Percentiles rank a stretch among this genome's conserved stretches.
phyloP scores from a whole-genome alignment of 2,797 vertebrate species.

The Sebastes hubbsi region DNA sequence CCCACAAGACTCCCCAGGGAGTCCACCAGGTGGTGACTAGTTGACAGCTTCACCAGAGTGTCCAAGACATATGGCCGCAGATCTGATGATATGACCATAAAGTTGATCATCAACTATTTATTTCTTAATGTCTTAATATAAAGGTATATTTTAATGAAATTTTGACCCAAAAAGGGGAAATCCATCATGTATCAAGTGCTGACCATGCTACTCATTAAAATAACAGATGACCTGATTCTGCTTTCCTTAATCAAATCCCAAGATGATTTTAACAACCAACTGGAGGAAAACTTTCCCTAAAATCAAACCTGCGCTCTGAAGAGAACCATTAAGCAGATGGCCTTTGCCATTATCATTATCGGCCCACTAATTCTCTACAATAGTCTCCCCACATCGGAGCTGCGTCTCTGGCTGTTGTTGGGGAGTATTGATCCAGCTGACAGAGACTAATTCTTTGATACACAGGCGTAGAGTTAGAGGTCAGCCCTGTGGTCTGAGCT shows the following conservation, averaged over 20 bases:
- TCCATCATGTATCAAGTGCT: background rate
- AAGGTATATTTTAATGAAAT: background rate
- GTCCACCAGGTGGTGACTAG: too few species aligned
- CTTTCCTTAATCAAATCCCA: conserved; percentile 18
- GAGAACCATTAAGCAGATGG: conserved; percentile 16
- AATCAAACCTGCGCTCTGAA: background rate
- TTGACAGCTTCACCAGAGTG: background rate
- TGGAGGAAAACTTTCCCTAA: background rate
- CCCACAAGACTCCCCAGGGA: too few species aligned
- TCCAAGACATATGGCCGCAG: background rate
- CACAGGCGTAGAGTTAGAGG: conserved; percentile 39
- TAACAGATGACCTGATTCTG: background rate
- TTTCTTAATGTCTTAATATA: background rate
- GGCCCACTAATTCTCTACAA: conserved; percentile 19
- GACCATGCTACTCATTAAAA: background rate
- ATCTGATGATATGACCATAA: background rate
- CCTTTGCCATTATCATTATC: conserved; percentile 48
- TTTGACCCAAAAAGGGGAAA: background rate
- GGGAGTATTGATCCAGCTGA: conserved; percentile 51
- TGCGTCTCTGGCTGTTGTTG: conserved; percentile 15
- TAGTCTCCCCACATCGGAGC: background rate
- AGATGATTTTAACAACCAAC: background rate
- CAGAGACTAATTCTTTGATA: conserved; percentile 52
- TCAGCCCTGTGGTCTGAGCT: conserved; percentile 38
- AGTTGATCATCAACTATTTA: background rate